These are phyloP conservation scores for Habrosyne pyritoides DNA, from an alignment of 2,888 invertebrate species.

Conservation along the genomic window DNA sequence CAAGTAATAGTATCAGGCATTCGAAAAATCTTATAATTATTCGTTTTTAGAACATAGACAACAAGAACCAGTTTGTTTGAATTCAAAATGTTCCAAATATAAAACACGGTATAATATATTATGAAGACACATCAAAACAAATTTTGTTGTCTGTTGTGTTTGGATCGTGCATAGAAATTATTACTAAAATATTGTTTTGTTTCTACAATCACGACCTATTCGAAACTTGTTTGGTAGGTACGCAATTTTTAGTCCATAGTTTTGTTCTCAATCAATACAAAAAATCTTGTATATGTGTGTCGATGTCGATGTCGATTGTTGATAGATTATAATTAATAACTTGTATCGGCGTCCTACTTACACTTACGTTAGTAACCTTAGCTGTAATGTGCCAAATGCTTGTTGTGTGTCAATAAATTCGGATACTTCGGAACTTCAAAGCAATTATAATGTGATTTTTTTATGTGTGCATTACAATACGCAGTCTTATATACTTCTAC, in stretches of 20 bases:
- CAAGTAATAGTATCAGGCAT: too few species aligned
- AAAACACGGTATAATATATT: too few species aligned
- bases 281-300: conserved; percentile 30
- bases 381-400: conserved; percentile 16
- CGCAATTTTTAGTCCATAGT: conserved; percentile 21
- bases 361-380: conserved; percentile 29
- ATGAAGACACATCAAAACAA: conserved; percentile 23
- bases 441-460: too few species aligned
- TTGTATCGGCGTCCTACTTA: conserved; percentile 25
- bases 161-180: conserved; percentile 24
- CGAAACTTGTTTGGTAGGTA: conserved; percentile 38
- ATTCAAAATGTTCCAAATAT: conserved; percentile 5
- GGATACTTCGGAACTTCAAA: too few species aligned
- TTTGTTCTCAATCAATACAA: conserved; percentile 37
- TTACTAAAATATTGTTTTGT: conserved; percentile 26
- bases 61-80: conserved; percentile 1
- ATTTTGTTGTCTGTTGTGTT: conserved; percentile 19
- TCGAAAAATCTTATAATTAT: too few species aligned
- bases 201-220: conserved; percentile 43
- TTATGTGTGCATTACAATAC: too few species aligned
- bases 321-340: conserved; percentile 23
- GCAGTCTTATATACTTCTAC: too few species aligned
- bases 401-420: too few species aligned
- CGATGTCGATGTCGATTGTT: conserved; percentile 10
- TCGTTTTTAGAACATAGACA: too few species aligned